Conservation (phyloP, 2,113 vertebrate species). For the Neogobius melanostomus region DNA sequence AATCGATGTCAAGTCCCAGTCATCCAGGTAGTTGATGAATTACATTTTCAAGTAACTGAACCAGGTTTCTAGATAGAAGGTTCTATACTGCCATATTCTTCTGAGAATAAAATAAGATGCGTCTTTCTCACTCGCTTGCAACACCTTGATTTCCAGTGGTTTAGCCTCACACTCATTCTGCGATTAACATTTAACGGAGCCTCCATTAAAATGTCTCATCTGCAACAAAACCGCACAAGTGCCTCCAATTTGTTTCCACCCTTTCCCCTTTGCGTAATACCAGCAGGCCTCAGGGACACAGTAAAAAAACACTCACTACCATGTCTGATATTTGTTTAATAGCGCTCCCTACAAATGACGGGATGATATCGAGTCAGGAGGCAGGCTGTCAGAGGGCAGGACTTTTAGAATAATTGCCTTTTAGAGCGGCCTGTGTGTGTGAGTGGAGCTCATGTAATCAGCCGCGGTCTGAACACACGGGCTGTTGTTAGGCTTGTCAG, state of each 20-base stretch:
- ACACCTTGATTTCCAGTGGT: neutral
- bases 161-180: too few species aligned
- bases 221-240: neutral
- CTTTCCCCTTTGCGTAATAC: neutral
- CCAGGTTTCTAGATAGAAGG: too few species aligned
- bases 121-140: too few species aligned
- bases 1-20: too few species aligned
- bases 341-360: neutral
- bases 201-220: neutral
- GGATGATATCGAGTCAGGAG: neutral
- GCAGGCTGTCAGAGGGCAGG: slow-evolving; percentile 14
- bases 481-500: slow-evolving; percentile 45
- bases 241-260: neutral
- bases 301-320: neutral
- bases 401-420: slow-evolving; percentile 47
- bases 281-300: neutral
- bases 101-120: too few species aligned
- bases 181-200: too few species aligned
- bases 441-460: slow-evolving; percentile 13
- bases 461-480: slow-evolving; percentile 25
- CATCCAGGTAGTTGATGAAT: too few species aligned
- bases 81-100: too few species aligned
- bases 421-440: slow-evolving; percentile 5
- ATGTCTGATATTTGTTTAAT: neutral
- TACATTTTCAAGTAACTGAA: too few species aligned